Evolutionary conservation across 1,140 invertebrate species (phyloP), one percentile per base, ranked within the genome.

Genomic region (Drosophila nasuta): DNA sequence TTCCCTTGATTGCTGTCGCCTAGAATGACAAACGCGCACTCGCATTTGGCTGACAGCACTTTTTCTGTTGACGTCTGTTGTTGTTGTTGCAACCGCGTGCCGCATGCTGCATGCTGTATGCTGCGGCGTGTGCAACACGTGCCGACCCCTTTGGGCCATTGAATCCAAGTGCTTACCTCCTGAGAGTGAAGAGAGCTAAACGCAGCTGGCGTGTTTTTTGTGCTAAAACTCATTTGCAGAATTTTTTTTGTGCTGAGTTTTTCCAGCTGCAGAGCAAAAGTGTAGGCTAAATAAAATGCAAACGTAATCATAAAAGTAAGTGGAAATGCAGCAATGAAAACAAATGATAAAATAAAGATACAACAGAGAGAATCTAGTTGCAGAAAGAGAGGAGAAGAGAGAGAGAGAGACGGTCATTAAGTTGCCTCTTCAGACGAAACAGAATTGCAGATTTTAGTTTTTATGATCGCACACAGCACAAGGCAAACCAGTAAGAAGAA

Each of bases 401-500:
- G 54, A 7, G 54, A 59, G 13, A 43, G 20, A 33, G 58, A 41
- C 15, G 33, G 46, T 57, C 72, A 75, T 75, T 70, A 71, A 75
- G 57, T 41, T 65, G 30, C 11, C 52, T 41, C 48, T 59, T 25
- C 30, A 49, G 65, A 57, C 54, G 10, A 15, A 57, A 25, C 35
- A 57, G 46, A 17, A 41, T 46, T 52, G 59, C 11, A 62, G 51
- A 54, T 54, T 35, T 54, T 87, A 82, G 79, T 33, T 54, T 54
- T 54, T 86, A 82, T 82, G 82, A 70, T 74, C 79, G 66, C 64
- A 77, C 79, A 69, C 60, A 77, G 56, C 75, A 80, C 72, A 62
- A 88, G 82, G 82, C 69, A 82, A 87, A 82, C 83, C 69, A 63
- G 69, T 74, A 73, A 57, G 25, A 73, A 57, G 25, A 51, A 45